Base-by-base conservation (phyloP, 1,140 invertebrate genomes). In the Notospermus geniculatus region DNA sequence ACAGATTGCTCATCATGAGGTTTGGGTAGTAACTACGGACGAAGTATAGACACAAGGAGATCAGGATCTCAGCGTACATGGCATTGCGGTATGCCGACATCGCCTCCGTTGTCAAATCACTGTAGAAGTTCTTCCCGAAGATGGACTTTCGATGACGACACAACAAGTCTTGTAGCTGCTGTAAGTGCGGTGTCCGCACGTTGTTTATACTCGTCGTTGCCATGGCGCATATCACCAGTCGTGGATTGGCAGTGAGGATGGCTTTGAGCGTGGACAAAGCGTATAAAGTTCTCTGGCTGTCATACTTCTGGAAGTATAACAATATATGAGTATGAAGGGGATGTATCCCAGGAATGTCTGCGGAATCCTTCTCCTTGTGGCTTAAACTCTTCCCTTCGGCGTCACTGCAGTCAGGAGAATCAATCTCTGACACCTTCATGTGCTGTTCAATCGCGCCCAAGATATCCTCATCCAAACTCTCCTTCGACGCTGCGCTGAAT, bases 41-140 rank as follows among this genome's bases (percentile, higher is more conserved):
- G 74, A 88, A 92, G 76, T 92, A 91, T 55, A 94, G 80, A 75
- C 90, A 90, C 27, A 90, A 82, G 0, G 87, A 87, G 58, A 95
- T 87, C 19, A 93, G 76, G 17, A 92, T 85, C 78, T 94, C 92
- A 30, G 94, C 79, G 71, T 91, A 91, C 88, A 91, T 93, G 71
- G 87, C 89, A 53, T 88, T 91, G 1, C 90, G 75, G 67, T 80
- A 84, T 57, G 77, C 79, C 50, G 76, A 80, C 54, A 82, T 65
- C 36, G 86, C 75, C 46, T 85, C 83, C 46, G 78, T 80, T 1
- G 87, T 73, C 57, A 82, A 68, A 54, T 89, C 88, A 4, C 90
- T 89, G 63, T 86, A 84, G 77, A 92, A 93, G 57, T 88, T 88
- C 69, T 88, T 86, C 1, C 91, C 91, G 68, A 91, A 87, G 5